Base-by-base conservation (phyloP, 2,797 vertebrate species). In the Galaxias olidus region DNA sequence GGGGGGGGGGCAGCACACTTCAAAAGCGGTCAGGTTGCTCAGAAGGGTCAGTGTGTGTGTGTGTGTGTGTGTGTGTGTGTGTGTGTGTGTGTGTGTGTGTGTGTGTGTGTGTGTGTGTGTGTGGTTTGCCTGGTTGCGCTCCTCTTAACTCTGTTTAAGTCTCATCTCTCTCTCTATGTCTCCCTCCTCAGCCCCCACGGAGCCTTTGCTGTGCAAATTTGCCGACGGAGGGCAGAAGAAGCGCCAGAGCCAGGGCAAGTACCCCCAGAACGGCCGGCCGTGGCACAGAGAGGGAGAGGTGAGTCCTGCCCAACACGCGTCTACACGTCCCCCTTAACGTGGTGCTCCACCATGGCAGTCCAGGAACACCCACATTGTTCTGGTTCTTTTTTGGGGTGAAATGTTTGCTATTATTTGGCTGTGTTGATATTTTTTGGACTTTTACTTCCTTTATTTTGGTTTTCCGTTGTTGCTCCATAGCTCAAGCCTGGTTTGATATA, bases 251-350 rank as follows among this genome's bases (percentile, higher is more conserved):
- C 96, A 96, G 92, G 95, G 94, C 91, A 98, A 98, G 92, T 98
- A 97, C 81, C 95, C 95, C 68, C 96, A 97, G 90, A 98, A 96
- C 55, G 95, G 96, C 75, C 93, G 96, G 87, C 94, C 94, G 49
- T 98, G 96, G 96, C 94, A 95, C 89, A 92, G 96, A 88, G 96
- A 98, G 88, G 95, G 95, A 91, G 96, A 98, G 94, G 96, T 97
- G 89, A 94, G 94, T 88, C 44, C 49, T 56, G 44, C 7, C 0
- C 1, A 46, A 15, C 46, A 13, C 18, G n/a, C 8, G 45, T 12
- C 17, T 42, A 6, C 10, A 43, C 42, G n/a, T n/a, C n/a, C n/a
- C 5, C n/a, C 18, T 9, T 10, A 8, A 8, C 30, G 8, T 20
- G 6, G 30, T 2, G 30, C 30, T 30, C 30, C 30, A 30, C n/a